Evolutionary conservation across 2,888 invertebrate genomes (phyloP), one percentile per base, ranked within the genome.

Genomic region (Rhingia campestris): DNA sequence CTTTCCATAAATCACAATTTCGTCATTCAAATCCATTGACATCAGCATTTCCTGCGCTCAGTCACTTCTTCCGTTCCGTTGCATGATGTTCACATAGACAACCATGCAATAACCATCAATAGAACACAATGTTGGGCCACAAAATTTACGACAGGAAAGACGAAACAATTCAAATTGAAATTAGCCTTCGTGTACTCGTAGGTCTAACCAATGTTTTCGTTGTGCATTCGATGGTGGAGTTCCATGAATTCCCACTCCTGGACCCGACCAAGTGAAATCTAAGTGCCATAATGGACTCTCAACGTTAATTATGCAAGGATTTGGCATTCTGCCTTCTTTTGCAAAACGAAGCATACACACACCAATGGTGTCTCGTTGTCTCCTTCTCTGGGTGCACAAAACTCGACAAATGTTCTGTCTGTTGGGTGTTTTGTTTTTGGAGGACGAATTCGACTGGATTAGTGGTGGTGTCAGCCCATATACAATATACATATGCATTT

Each of bases 261-360:
- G 33, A 67, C 22, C 58, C 22, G 43, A 4, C 49, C n/a, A 58
- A 35, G 76, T 53, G 70, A 45, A 54, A 64, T 43, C 54, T 64
- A 77, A 73, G 82, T 82, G 69, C 63, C 63, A 74, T 82, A 79
- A 82, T 74, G 77, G 73, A 58, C 77, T 82, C 63, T 64, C 56
- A 64, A 49, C 63, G 77, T 82, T 82, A 79, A 82, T 82, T 82
- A 82, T 79, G 77, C 79, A 79, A 77, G 63, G 58, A 73, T 82
- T 79, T 77, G 82, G 73, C 82, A 77, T 73, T 73, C 47, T 73
- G 82, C 82, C 82, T 63, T 45, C 43, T 35, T 22, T 22, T 53
- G 14, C 47, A 33, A 56, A 63, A 22, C 22, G 14, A 37, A 58
- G 53, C 43, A 69, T 22, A 47, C 5, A 22, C 49, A 49, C 9